Evolutionary conservation across 2,113 vertebrate species (phyloP).

Genomic region (human (Homo sapiens)): GRCh38 chr5:113453501-113454000

Average conservation of each 20-base stretch:
- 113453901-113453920: no score
- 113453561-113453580: not conserved
- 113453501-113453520: not conserved
- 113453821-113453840: not conserved
- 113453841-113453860: no score
- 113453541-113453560: not conserved
- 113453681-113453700: not conserved
- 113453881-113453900: fast-evolving
- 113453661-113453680: not conserved
- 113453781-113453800: not conserved
- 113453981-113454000: no score
- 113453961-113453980: no score
- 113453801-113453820: not conserved
- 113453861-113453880: no score
- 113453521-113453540: not conserved
- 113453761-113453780: not conserved
- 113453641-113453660: not conserved
- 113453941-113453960: no score
- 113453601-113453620: not conserved
- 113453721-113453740: not conserved
- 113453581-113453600: not conserved
- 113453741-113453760: not conserved
- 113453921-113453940: no score
- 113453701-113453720: not conserved
- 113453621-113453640: not conserved